Conservation (phyloP, 2,797 vertebrate species). For the Staurois parvus region DNA sequence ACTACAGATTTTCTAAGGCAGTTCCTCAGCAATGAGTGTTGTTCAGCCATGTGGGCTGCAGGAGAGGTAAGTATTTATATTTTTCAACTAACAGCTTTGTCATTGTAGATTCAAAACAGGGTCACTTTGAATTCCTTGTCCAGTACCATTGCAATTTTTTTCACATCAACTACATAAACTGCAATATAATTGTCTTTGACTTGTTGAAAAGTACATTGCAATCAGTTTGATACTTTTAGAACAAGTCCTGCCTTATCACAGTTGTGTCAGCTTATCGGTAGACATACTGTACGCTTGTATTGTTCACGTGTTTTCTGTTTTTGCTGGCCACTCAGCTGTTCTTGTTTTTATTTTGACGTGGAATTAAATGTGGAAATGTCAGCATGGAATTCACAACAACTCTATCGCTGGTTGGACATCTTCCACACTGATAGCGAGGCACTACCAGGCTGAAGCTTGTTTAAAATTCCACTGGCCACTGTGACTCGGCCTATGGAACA, state of each 20-base stretch:
- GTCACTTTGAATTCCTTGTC: background rate
- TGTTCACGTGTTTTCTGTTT: background rate
- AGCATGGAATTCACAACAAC: slow-evolving; percentile 4
- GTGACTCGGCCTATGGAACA: background rate
- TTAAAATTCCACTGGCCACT: slow-evolving; percentile 13
- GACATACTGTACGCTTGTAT: background rate
- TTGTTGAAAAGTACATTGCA: background rate
- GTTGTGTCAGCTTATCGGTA: background rate
- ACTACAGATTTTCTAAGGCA: too few relatives aligned
- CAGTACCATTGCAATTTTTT: too few relatives aligned
- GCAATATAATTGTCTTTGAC: too few relatives aligned
- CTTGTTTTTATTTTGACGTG: slow-evolving; percentile 53
- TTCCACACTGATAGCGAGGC: slow-evolving; percentile 18
- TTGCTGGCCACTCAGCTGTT: slow-evolving; percentile 1
- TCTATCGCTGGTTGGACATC: slow-evolving; percentile 26
- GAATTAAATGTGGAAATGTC: slow-evolving; percentile 24
- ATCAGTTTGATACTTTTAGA: background rate
- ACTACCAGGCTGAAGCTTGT: background rate
- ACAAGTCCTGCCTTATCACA: background rate
- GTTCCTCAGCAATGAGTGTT: too few relatives aligned
- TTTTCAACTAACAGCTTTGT: background rate
- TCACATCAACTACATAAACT: too few relatives aligned
- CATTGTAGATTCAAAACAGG: background rate
- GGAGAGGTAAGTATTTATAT: background rate
- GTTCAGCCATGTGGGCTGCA: too few relatives aligned